Percentiles rank a stretch among this genome's conserved stretches.
These are phyloP conservation scores for Neomorphus geoffroyi DNA, from an alignment of 2,797 vertebrate species.

Conservation along the genomic window DNA sequence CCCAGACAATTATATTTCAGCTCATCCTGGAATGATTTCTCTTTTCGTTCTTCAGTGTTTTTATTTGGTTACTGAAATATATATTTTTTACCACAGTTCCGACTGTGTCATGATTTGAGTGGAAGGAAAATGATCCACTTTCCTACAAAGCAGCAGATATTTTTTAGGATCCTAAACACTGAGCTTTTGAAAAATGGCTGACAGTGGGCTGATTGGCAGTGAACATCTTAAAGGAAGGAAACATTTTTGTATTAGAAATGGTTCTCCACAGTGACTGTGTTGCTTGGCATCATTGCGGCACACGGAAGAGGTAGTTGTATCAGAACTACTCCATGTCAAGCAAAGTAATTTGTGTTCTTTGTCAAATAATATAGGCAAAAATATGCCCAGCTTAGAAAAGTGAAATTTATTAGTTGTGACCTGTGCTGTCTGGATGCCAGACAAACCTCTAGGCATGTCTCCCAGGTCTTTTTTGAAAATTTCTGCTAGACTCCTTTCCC, in stretches of 20 bases:
- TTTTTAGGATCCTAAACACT: background rate
- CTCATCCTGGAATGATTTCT: constrained; percentile 19
- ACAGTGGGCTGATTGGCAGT: background rate
- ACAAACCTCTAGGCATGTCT: constrained; percentile 20
- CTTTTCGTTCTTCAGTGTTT: constrained; percentile 4
- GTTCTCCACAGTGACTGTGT: background rate
- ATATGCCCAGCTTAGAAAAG: background rate
- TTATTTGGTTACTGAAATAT: constrained; percentile 32
- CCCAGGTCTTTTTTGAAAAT: background rate
- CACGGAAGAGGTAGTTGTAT: background rate
- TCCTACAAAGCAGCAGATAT: background rate
- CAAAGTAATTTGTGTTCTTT: background rate
- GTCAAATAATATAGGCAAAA: background rate
- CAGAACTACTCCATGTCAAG: background rate
- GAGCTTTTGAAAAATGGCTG: background rate
- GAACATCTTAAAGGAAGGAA: background rate
- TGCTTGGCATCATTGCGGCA: background rate
- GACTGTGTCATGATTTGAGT: background rate
- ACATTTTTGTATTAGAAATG: background rate
- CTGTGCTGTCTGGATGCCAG: constrained; percentile 3
- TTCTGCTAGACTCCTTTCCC: background rate
- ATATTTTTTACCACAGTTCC: background rate
- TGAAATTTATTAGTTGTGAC: constrained; percentile 58
- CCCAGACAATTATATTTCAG: constrained; percentile 1
- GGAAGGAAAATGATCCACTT: background rate